Percentiles rank a stretch among this genome's conserved stretches.
Conservation (phyloP, 2,888 invertebrate genomes). For the Heliconius ismenius region DNA sequence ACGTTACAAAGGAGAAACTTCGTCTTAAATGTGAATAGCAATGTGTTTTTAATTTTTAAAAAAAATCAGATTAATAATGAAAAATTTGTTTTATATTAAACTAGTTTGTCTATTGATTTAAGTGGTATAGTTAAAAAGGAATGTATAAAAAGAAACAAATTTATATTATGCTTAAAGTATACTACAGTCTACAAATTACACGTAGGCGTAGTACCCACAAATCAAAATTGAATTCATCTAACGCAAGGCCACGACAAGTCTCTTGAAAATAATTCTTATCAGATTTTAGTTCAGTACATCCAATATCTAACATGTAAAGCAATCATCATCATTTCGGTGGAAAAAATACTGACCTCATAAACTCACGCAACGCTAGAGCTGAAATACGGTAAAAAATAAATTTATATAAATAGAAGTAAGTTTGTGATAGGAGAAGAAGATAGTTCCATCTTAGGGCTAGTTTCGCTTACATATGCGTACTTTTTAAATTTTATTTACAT, state of each 20-base stretch:
- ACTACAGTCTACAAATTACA: conserved; percentile 12
- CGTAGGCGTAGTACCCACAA: conserved; percentile 14
- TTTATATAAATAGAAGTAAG: neutral
- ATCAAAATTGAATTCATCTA: conserved; percentile 13
- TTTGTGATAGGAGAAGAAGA: neutral
- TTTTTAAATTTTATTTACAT: conserved; percentile 25
- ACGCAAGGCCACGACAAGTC: conserved; percentile 23
- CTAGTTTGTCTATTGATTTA: neutral
- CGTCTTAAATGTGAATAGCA: neutral
- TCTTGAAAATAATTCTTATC: conserved; percentile 21
- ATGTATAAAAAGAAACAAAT: conserved; percentile 3
- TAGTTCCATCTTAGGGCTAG: conserved; percentile 22
- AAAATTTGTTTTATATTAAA: neutral
- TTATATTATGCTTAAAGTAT: conserved; percentile 4
- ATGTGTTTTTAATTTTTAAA: neutral
- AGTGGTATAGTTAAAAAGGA: neutral
- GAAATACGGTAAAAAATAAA: neutral
- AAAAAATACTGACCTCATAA: neutral
- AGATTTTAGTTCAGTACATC: neutral
- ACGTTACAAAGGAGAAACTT: neutral
- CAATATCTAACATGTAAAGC: neutral
- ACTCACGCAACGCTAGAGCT: neutral
- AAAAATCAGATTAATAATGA: neutral
- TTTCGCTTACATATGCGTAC: conserved; percentile 2
- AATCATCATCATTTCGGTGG: neutral